A percentile compares a stretch with the other conserved stretches of the same genome.
These are phyloP conservation scores for Esox masquinongy DNA, from an alignment of 2,797 vertebrate species.

Conservation along the genomic window DNA sequence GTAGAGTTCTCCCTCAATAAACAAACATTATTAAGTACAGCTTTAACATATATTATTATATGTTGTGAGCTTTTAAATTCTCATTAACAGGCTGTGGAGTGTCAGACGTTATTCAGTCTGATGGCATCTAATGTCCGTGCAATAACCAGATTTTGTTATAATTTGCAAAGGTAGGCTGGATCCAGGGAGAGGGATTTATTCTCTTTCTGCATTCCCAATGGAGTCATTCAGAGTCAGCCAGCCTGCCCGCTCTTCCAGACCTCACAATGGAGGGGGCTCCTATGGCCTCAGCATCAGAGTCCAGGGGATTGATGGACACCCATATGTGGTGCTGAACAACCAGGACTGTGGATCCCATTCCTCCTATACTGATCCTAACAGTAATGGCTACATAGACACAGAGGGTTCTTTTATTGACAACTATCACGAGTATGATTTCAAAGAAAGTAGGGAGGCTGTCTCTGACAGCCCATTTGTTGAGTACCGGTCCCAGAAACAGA, in stretches of 20 bases:
- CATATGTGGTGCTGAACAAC: slow-evolving; percentile 96
- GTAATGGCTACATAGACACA: slow-evolving; percentile 65
- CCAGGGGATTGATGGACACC: slow-evolving; percentile 97
- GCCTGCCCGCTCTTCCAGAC: slow-evolving; percentile 65
- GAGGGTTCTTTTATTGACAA: slow-evolving; percentile 73
- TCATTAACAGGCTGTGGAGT: slow-evolving; percentile 19
- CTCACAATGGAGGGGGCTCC: slow-evolving; percentile 76
- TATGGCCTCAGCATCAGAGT: slow-evolving; percentile 97
- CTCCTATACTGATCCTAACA: slow-evolving; percentile 60
- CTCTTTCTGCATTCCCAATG: slow-evolving; percentile 79
- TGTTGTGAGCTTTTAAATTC: slow-evolving; percentile 28
- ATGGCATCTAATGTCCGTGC: slow-evolving; percentile 41
- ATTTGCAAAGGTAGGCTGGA: slow-evolving; percentile 66
- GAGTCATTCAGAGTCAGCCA: slow-evolving; percentile 84
- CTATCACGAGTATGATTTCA: slow-evolving; percentile 71
- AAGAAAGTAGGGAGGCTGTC: slow-evolving; percentile 58
- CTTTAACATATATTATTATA: slow-evolving; percentile 22
- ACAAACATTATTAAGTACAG: slow-evolving; percentile 15
- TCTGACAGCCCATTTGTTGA: slow-evolving; percentile 77
- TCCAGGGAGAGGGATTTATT: slow-evolving; percentile 70
- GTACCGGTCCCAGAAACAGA: slow-evolving; percentile 73
- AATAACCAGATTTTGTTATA: slow-evolving; percentile 57
- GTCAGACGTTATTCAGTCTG: slow-evolving; percentile 32
- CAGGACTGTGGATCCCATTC: slow-evolving; percentile 76
- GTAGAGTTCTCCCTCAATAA: background rate